Conservation (phyloP, 1,140 invertebrate genomes). For the Danaus plexippus region DNA sequence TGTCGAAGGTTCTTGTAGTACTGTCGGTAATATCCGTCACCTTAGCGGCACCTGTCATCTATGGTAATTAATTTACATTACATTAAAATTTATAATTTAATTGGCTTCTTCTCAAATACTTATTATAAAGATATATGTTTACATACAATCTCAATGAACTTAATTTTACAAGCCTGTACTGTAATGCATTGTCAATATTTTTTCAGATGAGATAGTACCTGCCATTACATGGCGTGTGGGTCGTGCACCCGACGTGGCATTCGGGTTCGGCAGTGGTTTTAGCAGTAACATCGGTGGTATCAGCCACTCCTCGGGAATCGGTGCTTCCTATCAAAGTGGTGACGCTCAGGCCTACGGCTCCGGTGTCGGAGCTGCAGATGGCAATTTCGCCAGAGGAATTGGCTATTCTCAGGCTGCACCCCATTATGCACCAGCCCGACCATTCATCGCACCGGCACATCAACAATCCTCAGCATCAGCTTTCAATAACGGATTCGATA, state of each 20-base stretch:
- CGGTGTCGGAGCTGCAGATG: constrained; percentile 15
- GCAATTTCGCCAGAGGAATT: constrained; percentile 18
- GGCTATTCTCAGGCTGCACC: constrained; percentile 18
- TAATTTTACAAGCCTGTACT: neutral
- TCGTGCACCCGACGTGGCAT: constrained; percentile 32
- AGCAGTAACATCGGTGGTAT: constrained; percentile 58
- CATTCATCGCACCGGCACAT: neutral
- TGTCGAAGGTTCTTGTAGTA: constrained; percentile 41
- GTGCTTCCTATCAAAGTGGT: constrained; percentile 47
- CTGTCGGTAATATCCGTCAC: constrained; percentile 30
- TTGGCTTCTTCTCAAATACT: too few relatives aligned
- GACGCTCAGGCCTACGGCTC: constrained; percentile 44
- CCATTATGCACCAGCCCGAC: neutral
- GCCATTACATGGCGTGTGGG: constrained; percentile 6
- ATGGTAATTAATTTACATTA: constrained; percentile 17
- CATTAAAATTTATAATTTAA: neutral
- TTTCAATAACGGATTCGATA: constrained; percentile 18
- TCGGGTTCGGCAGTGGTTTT: constrained; percentile 56
- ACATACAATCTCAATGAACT: constrained; percentile 1
- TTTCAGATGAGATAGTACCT: constrained; percentile 14
- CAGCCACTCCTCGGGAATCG: constrained; percentile 45
- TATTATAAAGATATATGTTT: constrained; percentile 1
- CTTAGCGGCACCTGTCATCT: constrained; percentile 35
- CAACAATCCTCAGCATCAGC: constrained; percentile 6
- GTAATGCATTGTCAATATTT: constrained; percentile 1